Evolutionary conservation across 2,888 invertebrate genomes (phyloP), one percentile per base, ranked within the genome.

Genomic region (Eucera pruinosa): DNA sequence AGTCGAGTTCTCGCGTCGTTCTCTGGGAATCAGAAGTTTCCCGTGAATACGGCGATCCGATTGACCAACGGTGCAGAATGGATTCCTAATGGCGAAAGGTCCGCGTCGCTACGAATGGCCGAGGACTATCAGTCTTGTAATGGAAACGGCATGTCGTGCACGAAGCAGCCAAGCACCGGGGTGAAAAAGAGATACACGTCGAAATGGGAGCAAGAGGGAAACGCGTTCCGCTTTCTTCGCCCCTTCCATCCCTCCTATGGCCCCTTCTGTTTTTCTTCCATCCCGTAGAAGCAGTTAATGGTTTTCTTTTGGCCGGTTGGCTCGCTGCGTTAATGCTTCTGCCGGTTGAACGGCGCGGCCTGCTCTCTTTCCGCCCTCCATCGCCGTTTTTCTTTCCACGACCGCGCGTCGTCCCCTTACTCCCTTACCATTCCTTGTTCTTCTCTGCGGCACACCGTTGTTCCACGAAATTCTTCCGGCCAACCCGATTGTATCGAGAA

Each of bases 241-340:
- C 43, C 43, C 45, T 43, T 55, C 48, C 55, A 71, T 77, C 78
- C 74, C 55, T 65, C 65, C 75, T 47, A n/a, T n/a, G n/a, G n/a
- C n/a, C 61, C 43, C 79, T 80, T 87, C 84, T 89, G 88, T 88
- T 90, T 90, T 89, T 89, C 88, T 89, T 89, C 86, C 85, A 86
- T 85, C 82, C 86, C 83, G 87, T 82, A 83, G 85, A 88, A 88
- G 87, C 86, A 87, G 89, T 90, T 90, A 90, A 90, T 90, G 89
- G 90, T 90, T 89, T 89, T 89, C 89, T 89, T 89, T 89, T 86
- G 87, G 86, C 76, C 71, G 76, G 75, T 71, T 86, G 85, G 82
- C 83, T 82, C 76, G 76, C 80, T 78, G 85, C 84, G 87, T 88
- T 86, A 86, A 87, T 88, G 87, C 86, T 78, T 83, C 84, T 84